Evolutionary conservation across 2,113 vertebrate genomes (phyloP).

Genomic region (Fukomys damarensis): DNA sequence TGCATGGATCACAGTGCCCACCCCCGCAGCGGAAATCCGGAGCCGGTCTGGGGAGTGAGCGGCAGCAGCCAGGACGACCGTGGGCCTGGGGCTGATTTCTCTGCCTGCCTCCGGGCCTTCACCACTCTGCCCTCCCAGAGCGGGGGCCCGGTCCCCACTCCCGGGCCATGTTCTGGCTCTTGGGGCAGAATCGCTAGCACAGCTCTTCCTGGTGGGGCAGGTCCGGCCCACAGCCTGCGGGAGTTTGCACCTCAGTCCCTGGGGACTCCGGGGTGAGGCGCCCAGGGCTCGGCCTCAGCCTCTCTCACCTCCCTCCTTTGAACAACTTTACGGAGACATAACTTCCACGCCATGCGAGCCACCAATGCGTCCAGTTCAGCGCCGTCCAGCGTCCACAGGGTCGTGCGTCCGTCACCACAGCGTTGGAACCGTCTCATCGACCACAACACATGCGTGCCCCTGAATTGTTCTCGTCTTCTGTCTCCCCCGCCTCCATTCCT

Average conservation of each 20-base stretch:
- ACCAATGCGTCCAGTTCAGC: neutral
- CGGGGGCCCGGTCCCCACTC: neutral
- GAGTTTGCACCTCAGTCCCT: neutral
- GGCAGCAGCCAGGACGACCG: accelerated
- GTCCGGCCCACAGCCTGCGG: accelerated
- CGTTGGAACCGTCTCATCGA: neutral
- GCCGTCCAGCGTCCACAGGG: neutral
- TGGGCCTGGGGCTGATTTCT: neutral
- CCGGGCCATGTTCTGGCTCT: neutral
- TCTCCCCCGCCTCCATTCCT: neutral
- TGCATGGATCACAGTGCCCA: constrained; percentile 58
- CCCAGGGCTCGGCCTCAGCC: too few species aligned
- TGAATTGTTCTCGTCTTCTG: too few species aligned
- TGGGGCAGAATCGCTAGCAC: neutral
- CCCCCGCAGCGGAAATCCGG: constrained; percentile 55
- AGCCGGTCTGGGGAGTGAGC: neutral
- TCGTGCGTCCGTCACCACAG: neutral
- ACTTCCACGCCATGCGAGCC: neutral
- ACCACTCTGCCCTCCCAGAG: neutral
- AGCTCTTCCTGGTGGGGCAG: neutral
- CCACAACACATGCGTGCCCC: too few species aligned
- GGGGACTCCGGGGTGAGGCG: too few species aligned
- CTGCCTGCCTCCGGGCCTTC: neutral
- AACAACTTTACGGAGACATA: too few species aligned
- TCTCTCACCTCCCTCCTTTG: too few species aligned